Conservation (phyloP, 2,113 vertebrate species). For the Narcine bancroftii region DNA sequence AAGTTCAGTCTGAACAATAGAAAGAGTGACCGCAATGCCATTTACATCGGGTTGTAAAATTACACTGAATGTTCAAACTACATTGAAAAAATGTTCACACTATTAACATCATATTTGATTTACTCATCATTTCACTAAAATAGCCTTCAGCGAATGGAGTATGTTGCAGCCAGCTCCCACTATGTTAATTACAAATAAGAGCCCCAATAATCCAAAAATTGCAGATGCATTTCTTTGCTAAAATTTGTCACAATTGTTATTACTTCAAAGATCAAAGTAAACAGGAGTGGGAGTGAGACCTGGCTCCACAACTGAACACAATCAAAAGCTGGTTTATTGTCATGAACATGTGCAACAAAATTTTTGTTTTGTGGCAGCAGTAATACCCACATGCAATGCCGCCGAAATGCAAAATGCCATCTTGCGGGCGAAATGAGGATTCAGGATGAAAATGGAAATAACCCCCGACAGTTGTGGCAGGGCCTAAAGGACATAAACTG, state of each 20-base stretch:
- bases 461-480: too few relatives aligned
- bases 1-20: not conserved
- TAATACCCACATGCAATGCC: too few relatives aligned
- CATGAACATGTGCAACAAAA: too few relatives aligned
- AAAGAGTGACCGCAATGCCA: not conserved
- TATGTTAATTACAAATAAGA: not conserved
- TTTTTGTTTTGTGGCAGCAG: too few relatives aligned
- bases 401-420: too few relatives aligned
- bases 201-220: not conserved
- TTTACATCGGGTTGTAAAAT: not conserved
- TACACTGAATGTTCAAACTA: not conserved
- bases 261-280: too few relatives aligned
- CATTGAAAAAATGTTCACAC: not conserved
- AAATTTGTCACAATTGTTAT: not conserved
- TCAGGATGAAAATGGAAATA: too few relatives aligned
- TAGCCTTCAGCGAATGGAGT: not conserved
- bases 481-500: too few relatives aligned
- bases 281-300: too few relatives aligned
- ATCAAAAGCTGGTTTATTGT: too few relatives aligned
- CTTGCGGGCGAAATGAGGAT: too few relatives aligned
- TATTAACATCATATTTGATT: not conserved
- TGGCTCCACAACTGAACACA: too few relatives aligned
- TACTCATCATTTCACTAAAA: not conserved
- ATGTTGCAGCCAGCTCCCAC: not conserved
- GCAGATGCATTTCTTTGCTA: not conserved